Evolutionary conservation across 2,888 invertebrate species (phyloP).

Genomic region (Pandemis heparana): DNA sequence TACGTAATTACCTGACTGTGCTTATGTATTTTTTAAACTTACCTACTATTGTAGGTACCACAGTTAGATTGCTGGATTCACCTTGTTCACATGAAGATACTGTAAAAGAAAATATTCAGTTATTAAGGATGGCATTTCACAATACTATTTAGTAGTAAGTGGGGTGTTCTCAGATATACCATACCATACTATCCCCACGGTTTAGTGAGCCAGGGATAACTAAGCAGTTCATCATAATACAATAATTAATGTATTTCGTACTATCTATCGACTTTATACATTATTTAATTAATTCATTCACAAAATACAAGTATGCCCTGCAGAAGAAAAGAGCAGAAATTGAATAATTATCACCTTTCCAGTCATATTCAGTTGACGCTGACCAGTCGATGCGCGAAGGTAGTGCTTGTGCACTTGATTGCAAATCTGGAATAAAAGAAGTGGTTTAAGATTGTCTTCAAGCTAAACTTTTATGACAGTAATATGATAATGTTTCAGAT

Average conservation of each 20-base stretch:
- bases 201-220: conserved; percentile 70
- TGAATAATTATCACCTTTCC: not conserved
- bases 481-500: conserved; percentile 50
- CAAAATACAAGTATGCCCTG: not conserved
- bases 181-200: conserved; percentile 67
- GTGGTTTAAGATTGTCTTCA: not conserved
- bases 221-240: conserved; percentile 60
- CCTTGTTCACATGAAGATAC: not conserved
- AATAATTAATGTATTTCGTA: too few species aligned
- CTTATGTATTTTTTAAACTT: not conserved
- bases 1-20: too few species aligned
- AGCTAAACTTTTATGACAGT: not conserved
- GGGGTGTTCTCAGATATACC: conserved; percentile 56
- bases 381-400: not conserved
- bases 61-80: not conserved
- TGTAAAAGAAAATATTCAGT: not conserved
- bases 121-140: not conserved
- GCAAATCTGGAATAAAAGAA: not conserved
- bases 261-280: too few species aligned
- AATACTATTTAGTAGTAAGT: not conserved
- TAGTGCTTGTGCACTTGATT: not conserved
- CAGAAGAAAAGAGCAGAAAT: not conserved
- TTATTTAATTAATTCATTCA: not conserved
- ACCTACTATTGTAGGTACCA: not conserved
- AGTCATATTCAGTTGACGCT: too few species aligned